These are phyloP conservation scores for Drosophila quadrilineata DNA, from an alignment of 1,140 invertebrate genomes.

Conservation along the genomic window DNA sequence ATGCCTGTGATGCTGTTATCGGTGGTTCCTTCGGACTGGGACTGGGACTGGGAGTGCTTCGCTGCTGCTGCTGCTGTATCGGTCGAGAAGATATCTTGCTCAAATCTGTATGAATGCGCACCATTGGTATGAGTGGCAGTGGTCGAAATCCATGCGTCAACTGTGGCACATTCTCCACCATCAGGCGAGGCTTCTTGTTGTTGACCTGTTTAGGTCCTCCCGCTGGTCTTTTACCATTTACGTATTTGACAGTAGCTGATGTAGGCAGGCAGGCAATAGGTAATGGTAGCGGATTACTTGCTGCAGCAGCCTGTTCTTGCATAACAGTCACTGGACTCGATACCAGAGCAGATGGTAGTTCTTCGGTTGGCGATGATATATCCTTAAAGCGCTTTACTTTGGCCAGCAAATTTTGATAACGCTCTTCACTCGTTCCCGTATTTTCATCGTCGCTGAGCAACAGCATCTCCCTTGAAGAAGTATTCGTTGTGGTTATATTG, in stretches of 20 bases:
- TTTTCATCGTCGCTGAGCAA: no score
- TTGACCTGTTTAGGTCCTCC: background rate
- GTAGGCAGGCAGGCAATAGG: background rate
- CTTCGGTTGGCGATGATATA: no score
- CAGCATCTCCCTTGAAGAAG: background rate
- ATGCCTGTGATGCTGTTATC: constrained; percentile 44
- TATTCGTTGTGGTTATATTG: background rate
- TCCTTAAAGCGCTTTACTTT: no score
- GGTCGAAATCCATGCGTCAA: constrained; percentile 50
- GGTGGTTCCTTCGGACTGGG: background rate
- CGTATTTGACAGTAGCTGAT: background rate
- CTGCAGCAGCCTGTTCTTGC: no score
- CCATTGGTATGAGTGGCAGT: constrained; percentile 22
- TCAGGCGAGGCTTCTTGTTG: constrained; percentile 29
- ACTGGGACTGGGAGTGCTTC: no score
- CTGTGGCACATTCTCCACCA: constrained; percentile 46
- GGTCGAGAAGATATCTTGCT: no score
- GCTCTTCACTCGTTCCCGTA: no score
- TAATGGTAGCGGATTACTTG: no score
- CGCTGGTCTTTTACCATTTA: background rate
- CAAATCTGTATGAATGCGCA: constrained; percentile 3
- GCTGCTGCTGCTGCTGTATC: background rate
- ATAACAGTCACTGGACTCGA: no score
- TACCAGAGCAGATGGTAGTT: no score
- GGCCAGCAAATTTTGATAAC: no score